Evolutionary conservation across 2,113 vertebrate species (phyloP).

Genomic region (Esox niger): DNA sequence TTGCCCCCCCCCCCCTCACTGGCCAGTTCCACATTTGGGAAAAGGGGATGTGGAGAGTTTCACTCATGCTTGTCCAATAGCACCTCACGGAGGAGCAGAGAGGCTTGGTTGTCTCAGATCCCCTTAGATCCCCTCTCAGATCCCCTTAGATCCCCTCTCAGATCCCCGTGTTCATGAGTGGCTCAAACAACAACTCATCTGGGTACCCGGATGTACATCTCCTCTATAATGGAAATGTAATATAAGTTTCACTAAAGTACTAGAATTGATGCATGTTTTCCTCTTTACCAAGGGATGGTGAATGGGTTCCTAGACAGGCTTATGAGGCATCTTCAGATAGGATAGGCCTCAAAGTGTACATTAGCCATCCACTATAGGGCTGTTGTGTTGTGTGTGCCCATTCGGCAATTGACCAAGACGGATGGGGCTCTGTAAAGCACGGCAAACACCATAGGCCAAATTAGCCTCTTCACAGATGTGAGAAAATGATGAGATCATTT

Average conservation of each 20-base stretch:
- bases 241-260: too few species aligned
- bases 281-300: too few species aligned
- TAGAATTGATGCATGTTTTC: too few species aligned
- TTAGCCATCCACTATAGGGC: background rate
- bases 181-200: too few species aligned
- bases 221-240: too few species aligned
- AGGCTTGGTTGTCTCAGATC: background rate
- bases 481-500: constrained; percentile 79
- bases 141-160: too few species aligned
- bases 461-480: constrained; percentile 77
- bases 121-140: background rate
- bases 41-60: constrained; percentile 66
- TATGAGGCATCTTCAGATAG: too few species aligned
- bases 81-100: constrained; percentile 8
- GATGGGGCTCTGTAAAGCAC: constrained; percentile 46
- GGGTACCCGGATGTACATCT: too few species aligned
- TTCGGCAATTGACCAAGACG: background rate
- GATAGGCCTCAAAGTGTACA: constrained; percentile 3
- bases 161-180: too few species aligned
- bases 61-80: constrained; percentile 39
- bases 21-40: constrained; percentile 38
- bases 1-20: background rate
- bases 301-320: too few species aligned
- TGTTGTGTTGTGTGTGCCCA: background rate
- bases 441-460: constrained; percentile 65